phyloP scores from a whole-genome alignment of 2,797 vertebrate genomes.

The Coluber constrictor region DNA sequence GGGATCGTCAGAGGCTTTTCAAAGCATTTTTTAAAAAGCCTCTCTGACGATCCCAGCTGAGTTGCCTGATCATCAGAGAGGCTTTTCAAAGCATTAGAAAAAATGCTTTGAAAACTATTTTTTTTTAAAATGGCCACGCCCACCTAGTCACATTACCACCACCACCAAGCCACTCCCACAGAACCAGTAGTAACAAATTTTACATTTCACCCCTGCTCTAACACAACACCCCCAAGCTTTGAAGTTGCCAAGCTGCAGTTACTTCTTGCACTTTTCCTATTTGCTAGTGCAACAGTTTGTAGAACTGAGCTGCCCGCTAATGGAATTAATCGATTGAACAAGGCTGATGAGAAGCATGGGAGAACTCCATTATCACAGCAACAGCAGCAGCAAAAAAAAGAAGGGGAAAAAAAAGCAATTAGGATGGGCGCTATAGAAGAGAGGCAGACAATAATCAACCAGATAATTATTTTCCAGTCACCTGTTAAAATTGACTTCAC shows the following conservation, averaged over 20 bases:
- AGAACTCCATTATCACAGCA: neutral
- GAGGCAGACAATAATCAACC: neutral
- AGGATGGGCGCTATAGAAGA: neutral
- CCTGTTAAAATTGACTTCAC: constrained; percentile 24
- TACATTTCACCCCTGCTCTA: too few species aligned
- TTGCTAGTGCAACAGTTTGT: neutral
- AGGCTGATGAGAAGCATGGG: neutral
- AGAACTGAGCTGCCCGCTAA: constrained; percentile 6
- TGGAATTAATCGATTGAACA: constrained; percentile 18
- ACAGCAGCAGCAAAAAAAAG: neutral
- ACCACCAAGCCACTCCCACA: too few species aligned
- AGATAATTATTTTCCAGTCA: constrained; percentile 29
- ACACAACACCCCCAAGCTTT: neutral
- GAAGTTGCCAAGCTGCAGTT: neutral
- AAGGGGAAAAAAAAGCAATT: neutral
- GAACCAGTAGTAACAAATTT: too few species aligned
- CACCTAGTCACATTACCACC: too few species aligned
- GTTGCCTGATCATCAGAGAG: too few species aligned
- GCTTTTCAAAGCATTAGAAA: too few species aligned
- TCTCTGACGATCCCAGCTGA: too few species aligned
- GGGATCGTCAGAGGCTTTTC: too few species aligned
- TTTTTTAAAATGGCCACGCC: too few species aligned
- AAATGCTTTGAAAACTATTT: too few species aligned
- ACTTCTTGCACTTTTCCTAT: neutral
- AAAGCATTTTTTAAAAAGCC: too few species aligned